These are phyloP conservation scores for Ianthella basta DNA, from an alignment of 37 sponge, comb jelly and placozoan genomes.

Conservation along the genomic window DNA sequence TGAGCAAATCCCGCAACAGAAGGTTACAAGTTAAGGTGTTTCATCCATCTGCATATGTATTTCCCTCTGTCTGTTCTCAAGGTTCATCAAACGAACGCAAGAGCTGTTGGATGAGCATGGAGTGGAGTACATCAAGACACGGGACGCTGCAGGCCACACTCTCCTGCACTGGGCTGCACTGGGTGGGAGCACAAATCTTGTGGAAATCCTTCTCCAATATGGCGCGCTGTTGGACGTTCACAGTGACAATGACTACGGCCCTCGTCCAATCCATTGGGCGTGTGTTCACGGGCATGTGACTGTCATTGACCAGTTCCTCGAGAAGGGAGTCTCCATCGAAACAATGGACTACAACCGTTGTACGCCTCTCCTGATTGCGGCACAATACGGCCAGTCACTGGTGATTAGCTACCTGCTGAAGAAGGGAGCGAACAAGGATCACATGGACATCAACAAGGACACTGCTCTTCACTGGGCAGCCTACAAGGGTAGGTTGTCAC, in stretches of 20 bases:
- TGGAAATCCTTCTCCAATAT: slow-evolving; percentile 63
- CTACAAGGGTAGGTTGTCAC: slow-evolving; percentile 71
- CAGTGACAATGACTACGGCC: slow-evolving; percentile 81
- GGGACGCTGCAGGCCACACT: slow-evolving; percentile 75
- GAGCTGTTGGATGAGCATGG: slow-evolving; percentile 59
- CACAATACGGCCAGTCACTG: slow-evolving; percentile 87
- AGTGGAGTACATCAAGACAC: slow-evolving; percentile 1
- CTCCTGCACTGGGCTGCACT: slow-evolving; percentile 83
- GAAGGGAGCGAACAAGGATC: slow-evolving; percentile 81
- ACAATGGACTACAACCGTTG: slow-evolving; percentile 72
- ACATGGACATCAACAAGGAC: slow-evolving; percentile 82
- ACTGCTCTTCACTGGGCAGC: slow-evolving; percentile 90
- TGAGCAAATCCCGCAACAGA: no score
- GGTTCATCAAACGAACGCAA: slow-evolving; percentile 44
- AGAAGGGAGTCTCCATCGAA: slow-evolving; percentile 76
- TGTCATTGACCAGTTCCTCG: slow-evolving; percentile 62
- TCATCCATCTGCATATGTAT: not conserved
- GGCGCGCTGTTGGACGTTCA: slow-evolving; percentile 71
- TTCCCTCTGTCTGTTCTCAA: not conserved
- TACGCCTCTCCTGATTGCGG: slow-evolving; percentile 77
- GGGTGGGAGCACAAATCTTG: slow-evolving; percentile 58
- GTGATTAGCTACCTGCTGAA: slow-evolving; percentile 78
- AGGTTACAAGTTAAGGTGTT: no score
- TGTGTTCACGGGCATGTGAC: slow-evolving; percentile 77
- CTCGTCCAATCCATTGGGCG: slow-evolving; percentile 85